A percentile compares a stretch with the other conserved stretches of the same genome.
Conservation (phyloP, 2,113 vertebrate species). For the Laticauda laticaudata region DNA sequence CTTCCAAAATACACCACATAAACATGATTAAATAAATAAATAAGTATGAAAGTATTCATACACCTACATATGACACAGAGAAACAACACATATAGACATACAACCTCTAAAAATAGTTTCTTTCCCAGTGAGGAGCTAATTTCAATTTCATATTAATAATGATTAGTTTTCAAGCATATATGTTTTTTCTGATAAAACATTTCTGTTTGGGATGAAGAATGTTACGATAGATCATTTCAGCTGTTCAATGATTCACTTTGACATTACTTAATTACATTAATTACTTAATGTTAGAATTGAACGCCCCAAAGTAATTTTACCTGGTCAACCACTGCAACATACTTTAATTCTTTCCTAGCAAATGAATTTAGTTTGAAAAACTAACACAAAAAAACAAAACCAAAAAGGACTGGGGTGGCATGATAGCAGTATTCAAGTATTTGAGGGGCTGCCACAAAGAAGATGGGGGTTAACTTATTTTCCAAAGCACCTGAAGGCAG, state of each 20-base stretch:
- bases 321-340: not conserved
- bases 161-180: slow-evolving; percentile 35
- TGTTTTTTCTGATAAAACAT: slow-evolving; percentile 49
- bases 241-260: slow-evolving; percentile 40
- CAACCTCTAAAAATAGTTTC: too few relatives aligned
- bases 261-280: slow-evolving; percentile 42
- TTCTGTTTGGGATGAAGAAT: slow-evolving; percentile 53
- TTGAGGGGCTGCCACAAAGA: too few relatives aligned
- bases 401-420: too few relatives aligned
- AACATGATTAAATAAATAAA: too few relatives aligned
- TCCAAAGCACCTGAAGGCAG: too few relatives aligned
- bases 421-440: too few relatives aligned
- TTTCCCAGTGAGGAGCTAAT: too few relatives aligned
- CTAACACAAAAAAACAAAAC: not conserved
- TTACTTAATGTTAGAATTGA: slow-evolving; percentile 25
- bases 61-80: too few relatives aligned
- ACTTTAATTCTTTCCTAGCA: slow-evolving; percentile 57
- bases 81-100: too few relatives aligned
- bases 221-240: slow-evolving; percentile 29
- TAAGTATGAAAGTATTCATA: too few relatives aligned
- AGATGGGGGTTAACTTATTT: too few relatives aligned
- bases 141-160: slow-evolving; percentile 25
- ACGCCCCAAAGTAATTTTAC: slow-evolving; percentile 15
- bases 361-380: slow-evolving; percentile 42
- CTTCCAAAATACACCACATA: too few relatives aligned